Conservation (phyloP, 2,888 invertebrate species). For the Resseliella maxima region DNA sequence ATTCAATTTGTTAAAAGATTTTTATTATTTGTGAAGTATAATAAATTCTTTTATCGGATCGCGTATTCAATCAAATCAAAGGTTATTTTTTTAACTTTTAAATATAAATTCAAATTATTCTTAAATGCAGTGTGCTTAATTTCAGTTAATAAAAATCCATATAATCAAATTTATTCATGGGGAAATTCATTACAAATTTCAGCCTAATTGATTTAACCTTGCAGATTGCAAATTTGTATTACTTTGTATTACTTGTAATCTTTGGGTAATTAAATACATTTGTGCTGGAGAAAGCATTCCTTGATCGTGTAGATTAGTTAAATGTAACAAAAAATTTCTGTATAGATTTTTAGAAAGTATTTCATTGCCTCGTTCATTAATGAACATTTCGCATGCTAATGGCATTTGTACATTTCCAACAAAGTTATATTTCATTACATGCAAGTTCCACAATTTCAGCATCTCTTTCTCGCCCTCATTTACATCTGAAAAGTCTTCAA, state of each 20-base stretch:
- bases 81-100: too few relatives aligned
- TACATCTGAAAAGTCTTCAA: slow-evolving; percentile 17
- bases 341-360: background rate
- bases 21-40: too few relatives aligned
- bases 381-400: slow-evolving; percentile 39
- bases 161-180: too few relatives aligned
- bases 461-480: slow-evolving; percentile 54
- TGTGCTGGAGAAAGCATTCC: background rate
- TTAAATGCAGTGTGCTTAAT: too few relatives aligned
- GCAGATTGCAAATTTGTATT: background rate
- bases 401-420: slow-evolving; percentile 17
- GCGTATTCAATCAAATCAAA: background rate
- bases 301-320: background rate
- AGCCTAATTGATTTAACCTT: too few relatives aligned
- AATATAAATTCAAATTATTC: background rate
- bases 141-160: too few relatives aligned
- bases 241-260: background rate
- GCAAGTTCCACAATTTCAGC: slow-evolving; percentile 19
- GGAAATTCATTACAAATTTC: too few relatives aligned
- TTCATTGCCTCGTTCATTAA: background rate
- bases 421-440: slow-evolving; percentile 46
- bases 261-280: background rate
- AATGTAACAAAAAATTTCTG: slow-evolving; percentile 19
- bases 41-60: background rate
- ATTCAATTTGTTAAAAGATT: too few relatives aligned